Evolutionary conservation across 2,888 invertebrate species (phyloP), one percentile per base, ranked within the genome.

Genomic region (Ischnus inquisitorius): DNA sequence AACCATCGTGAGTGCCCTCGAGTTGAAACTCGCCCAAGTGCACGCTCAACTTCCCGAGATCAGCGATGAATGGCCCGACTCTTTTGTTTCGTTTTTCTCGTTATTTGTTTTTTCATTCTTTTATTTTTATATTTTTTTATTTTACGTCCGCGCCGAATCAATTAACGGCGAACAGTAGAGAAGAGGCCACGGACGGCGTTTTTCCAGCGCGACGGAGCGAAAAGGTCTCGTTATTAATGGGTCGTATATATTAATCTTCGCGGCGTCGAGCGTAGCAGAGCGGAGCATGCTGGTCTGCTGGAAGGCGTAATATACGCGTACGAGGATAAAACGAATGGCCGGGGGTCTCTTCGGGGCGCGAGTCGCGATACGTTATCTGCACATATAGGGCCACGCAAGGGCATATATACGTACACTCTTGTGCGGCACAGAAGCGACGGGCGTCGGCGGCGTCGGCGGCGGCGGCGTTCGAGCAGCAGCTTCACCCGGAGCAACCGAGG

Each of bases 351-450:
- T 86, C 85, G 85, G 87, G 87, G 88, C 87, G 88, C 79, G 88
- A 88, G 86, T 79, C 84, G 84, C 89, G 91, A 92, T 92, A 92
- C 89, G 91, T 92, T 92, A 92, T 93, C 91, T 88, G 88, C 77
- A 72, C 74, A 68, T 80, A 75, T 77, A 80, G 80, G 72, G 57
- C 54, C 64, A 69, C 68, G 77, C 74, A 76, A 60, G 72, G 69
- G 68, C 62, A 65, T 60, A n/a, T n/a, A n/a, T n/a, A n/a, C n/a
- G n/a, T n/a, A 60, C 57, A 71, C 62, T 41, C 43, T 39, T 39
- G 67, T 57, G 60, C 57, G 71, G 34, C 60, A 72, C 46, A 22
- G 67, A 83, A 79, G 57, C 62, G 57, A 62, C 65, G 69, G n/a
- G 19, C n/a, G 78, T 72, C 57, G 22, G 43, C 34, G 57, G 68